Evolutionary conservation across 37 sponge, comb jelly and placozoan species (phyloP).

Genomic region (Beroe forskalii): DNA sequence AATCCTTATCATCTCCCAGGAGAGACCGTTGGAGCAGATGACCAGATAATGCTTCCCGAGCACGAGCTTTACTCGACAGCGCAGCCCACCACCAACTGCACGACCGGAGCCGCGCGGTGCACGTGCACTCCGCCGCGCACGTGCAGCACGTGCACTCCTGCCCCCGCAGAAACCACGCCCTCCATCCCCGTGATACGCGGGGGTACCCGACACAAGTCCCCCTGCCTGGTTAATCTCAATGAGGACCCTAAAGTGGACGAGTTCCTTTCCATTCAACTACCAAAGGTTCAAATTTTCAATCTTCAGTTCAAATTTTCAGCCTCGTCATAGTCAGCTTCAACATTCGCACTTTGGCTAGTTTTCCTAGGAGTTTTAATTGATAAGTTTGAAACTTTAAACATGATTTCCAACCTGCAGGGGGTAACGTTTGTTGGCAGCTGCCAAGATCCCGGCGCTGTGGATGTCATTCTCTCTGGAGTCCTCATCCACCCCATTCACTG

Average conservation of each 20-base stretch:
- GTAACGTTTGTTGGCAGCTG: conserved; percentile 19
- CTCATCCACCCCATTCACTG: conserved; percentile 62
- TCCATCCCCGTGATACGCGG: conserved; percentile 28
- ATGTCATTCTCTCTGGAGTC: neutral
- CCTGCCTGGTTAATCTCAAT: conserved; percentile 46
- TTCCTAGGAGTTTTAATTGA: too few species aligned
- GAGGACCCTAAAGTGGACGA: conserved; percentile 51
- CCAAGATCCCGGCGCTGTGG: neutral
- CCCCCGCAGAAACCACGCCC: neutral
- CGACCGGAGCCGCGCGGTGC: neutral
- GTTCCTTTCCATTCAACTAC: conserved; percentile 29
- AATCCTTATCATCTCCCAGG: too few species aligned
- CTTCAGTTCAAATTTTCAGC: too few species aligned
- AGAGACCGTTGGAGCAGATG: neutral
- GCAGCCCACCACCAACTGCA: neutral
- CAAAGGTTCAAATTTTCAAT: too few species aligned
- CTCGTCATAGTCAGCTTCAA: too few species aligned
- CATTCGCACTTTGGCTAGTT: too few species aligned
- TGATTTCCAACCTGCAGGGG: too few species aligned
- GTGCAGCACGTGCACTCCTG: conserved; percentile 32
- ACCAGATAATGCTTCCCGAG: neutral
- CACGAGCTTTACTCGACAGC: neutral
- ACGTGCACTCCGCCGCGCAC: neutral
- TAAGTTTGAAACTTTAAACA: too few species aligned
- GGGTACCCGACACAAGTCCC: conserved; percentile 32